Conservation (phyloP, 1,140 invertebrate genomes). For the Cyrtorhinus lividipennis region DNA sequence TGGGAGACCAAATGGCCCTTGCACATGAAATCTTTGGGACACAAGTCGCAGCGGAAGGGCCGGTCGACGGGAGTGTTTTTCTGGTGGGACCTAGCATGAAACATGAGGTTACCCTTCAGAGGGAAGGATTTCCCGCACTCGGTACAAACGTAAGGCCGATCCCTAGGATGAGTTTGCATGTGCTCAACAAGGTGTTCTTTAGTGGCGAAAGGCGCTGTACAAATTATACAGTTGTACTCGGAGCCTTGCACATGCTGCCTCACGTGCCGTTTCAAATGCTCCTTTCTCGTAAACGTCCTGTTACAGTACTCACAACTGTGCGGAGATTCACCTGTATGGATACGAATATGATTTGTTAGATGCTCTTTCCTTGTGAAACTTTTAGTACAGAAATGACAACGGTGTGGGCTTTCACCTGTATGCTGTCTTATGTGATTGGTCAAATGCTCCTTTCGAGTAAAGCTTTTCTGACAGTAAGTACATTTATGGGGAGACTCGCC, state of each 20-base stretch:
- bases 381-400: slow-evolving; percentile 49
- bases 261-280: slow-evolving; percentile 64
- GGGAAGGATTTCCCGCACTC: slow-evolving; percentile 29
- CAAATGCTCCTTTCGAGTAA: slow-evolving; percentile 48
- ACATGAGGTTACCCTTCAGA: slow-evolving; percentile 28
- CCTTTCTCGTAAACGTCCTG: slow-evolving; percentile 66
- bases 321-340: slow-evolving; percentile 61
- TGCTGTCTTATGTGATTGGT: slow-evolving; percentile 50
- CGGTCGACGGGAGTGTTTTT: slow-evolving; percentile 69
- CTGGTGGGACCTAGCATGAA: slow-evolving; percentile 85
- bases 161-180: slow-evolving; percentile 68
- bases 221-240: slow-evolving; percentile 69
- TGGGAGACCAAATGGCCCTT: slow-evolving; percentile 84
- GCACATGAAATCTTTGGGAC: slow-evolving; percentile 91
- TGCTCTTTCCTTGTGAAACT: slow-evolving; percentile 81
- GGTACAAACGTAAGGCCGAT: slow-evolving; percentile 32
- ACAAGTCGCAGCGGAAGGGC: slow-evolving; percentile 88
- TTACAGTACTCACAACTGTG: slow-evolving; percentile 68
- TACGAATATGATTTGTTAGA: slow-evolving; percentile 72
- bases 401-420: slow-evolving; percentile 52
- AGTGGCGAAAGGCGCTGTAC: slow-evolving; percentile 71
- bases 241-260: slow-evolving; percentile 82
- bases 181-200: slow-evolving; percentile 76
- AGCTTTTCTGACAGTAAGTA: slow-evolving; percentile 45
- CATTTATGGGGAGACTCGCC: slow-evolving; percentile 41